Evolutionary conservation across 2,797 vertebrate species (phyloP).

Genomic region (Centropyge bicolor): DNA sequence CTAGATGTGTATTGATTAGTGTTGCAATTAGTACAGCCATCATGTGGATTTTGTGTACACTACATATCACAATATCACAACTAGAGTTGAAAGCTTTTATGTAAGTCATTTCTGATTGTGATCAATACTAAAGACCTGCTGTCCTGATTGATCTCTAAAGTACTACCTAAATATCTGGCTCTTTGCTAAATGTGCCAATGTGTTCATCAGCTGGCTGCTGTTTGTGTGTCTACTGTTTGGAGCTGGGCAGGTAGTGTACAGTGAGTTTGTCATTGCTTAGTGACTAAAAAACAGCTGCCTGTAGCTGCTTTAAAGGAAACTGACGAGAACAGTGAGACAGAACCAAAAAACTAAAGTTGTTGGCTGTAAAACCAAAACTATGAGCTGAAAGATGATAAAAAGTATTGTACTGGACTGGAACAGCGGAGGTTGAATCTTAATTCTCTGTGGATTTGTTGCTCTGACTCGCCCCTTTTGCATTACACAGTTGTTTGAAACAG

Average conservation of each 20-base stretch:
- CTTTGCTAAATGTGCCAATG: background rate
- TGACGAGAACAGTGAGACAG: too few species aligned
- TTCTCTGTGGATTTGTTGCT: background rate
- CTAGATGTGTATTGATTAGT: conserved; percentile 45
- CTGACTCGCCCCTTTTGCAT: background rate
- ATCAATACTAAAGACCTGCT: conserved; percentile 10
- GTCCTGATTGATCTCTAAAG: background rate
- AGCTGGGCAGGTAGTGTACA: background rate
- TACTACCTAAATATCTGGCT: background rate
- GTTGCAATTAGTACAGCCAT: conserved; percentile 38
- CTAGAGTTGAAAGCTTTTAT: conserved; percentile 1
- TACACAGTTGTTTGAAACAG: background rate
- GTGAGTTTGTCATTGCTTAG: background rate
- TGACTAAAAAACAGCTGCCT: too few species aligned
- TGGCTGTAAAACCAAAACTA: too few species aligned
- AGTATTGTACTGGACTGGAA: background rate
- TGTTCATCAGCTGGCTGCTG: background rate
- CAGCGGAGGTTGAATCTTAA: background rate
- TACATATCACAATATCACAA: conserved; percentile 6
- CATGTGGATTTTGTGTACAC: background rate
- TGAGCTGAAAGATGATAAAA: too few species aligned
- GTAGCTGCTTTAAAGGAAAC: too few species aligned
- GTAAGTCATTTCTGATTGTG: background rate
- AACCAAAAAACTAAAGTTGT: too few species aligned
- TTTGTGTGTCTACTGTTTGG: background rate